Base-by-base conservation (phyloP, 2,113 vertebrate genomes). In the Fregata magnificens region DNA sequence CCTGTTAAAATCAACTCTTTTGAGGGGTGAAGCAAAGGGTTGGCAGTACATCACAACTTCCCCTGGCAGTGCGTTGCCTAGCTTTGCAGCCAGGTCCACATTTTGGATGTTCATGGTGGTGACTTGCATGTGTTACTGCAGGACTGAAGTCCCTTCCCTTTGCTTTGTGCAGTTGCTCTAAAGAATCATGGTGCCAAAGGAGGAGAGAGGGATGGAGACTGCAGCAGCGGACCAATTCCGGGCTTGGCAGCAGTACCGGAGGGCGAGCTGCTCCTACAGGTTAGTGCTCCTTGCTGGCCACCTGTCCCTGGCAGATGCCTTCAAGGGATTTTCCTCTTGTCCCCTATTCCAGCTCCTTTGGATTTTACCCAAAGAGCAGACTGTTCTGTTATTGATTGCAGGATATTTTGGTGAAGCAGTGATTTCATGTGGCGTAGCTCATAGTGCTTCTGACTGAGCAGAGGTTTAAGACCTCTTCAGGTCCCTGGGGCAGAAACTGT, bases 231-330 rank as follows among this genome's bases (percentile, higher is more conserved):
- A 16, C 95, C 94, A 80, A 56, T 95, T 50, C 16, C 24, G 0
- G 82, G 63, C 89, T 82, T 12, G 1, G 31, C 63, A 77, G 94
- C 59, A 1, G 84, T 98, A 56, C 97, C 96, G 0, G 98, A 99
- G 82, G 98, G 98, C 0, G 98, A 99, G 32, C 98, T 99, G 44
- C 93, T 99, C 59, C 96, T 99, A 42, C 98, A 98, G 98, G 98
- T 99, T 49, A 94, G 98, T 97, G 47, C 42, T 79, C 6, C 63
- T 66, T 6, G 20, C 32, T 49, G 79, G 21, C 47, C 40, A 31
- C 28, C 21, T 81, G 15, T 28, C 45, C 69, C 29, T 66, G 63
- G 36, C 34, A 73, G 32, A 42, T 8, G 12, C 29, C 19, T 78
- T 56, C 13, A 11, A 2, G 6, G 44, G 40, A 6, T 66, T 76